Conservation (phyloP, 2,797 vertebrate species). For the Mionectes olivaceus region DNA sequence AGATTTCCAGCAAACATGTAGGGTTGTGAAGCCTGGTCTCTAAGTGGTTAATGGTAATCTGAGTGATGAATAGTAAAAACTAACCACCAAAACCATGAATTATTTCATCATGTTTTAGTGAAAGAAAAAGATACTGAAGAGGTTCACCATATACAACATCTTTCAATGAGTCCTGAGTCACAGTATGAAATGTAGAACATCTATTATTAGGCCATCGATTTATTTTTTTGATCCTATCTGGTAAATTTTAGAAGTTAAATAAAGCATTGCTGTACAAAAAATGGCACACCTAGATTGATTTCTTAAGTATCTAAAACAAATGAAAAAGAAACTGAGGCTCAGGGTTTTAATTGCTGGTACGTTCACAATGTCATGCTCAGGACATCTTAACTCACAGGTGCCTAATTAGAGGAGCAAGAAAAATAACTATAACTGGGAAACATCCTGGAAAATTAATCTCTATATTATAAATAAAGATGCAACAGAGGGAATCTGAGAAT, state of each 20-base stretch:
- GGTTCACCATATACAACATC: neutral
- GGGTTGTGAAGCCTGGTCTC: neutral
- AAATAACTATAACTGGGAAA: neutral
- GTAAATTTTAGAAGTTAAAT: constrained; percentile 23
- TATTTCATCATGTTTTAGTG: neutral
- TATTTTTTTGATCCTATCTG: neutral
- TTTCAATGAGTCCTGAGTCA: constrained; percentile 9
- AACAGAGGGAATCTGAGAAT: neutral
- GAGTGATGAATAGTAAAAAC: neutral
- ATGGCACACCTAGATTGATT: neutral
- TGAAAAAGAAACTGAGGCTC: neutral
- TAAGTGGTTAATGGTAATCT: neutral
- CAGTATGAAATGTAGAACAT: neutral
- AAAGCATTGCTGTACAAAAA: neutral
- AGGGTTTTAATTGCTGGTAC: neutral
- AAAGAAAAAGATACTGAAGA: neutral
- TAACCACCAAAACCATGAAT: neutral
- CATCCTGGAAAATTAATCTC: constrained; percentile 35
- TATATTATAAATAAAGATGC: constrained; percentile 43
- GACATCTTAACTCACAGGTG: neutral
- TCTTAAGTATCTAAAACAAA: neutral
- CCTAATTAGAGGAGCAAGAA: constrained; percentile 42
- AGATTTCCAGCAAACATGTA: neutral
- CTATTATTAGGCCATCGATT: constrained; percentile 55
- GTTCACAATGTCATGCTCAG: neutral